Conservation (phyloP, 2,797 vertebrate species). For the Simalia tracyae region DNA sequence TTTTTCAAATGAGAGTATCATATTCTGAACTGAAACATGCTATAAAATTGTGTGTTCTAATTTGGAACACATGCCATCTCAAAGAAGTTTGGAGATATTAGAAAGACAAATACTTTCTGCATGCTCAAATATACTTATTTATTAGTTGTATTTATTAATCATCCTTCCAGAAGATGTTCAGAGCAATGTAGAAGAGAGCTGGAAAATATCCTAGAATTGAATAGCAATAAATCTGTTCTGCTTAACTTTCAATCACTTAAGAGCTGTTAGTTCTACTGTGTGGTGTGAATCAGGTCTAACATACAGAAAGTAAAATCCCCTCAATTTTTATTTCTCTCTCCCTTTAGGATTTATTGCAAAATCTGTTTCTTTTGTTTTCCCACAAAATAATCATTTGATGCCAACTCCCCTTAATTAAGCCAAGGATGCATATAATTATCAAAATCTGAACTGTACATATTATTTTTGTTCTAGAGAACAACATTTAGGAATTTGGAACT, state of each 20-base stretch:
- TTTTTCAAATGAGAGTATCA: background rate
- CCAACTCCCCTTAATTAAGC: background rate
- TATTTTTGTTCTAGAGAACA: conserved; percentile 21
- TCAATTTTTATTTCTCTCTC: background rate
- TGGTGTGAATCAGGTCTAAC: background rate
- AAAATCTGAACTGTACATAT: background rate
- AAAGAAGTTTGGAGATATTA: background rate
- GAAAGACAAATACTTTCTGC: background rate
- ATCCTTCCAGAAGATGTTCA: background rate
- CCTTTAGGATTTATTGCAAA: background rate
- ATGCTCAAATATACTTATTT: background rate
- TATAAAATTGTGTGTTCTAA: background rate
- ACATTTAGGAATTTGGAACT: conserved; percentile 15
- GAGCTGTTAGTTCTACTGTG: background rate
- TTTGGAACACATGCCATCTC: background rate
- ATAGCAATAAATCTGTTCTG: background rate
- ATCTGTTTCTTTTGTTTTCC: background rate
- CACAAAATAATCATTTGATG: background rate
- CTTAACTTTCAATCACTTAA: background rate
- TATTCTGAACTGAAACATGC: background rate
- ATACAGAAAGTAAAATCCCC: background rate
- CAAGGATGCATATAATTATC: background rate
- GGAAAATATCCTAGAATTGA: background rate
- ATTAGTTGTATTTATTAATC: background rate
- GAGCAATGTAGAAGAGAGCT: background rate